Percentiles rank a stretch among this genome's conserved stretches.
Evolutionary conservation across 2,797 vertebrate genomes (phyloP).

Genomic region (Vespertilio murinus): DNA sequence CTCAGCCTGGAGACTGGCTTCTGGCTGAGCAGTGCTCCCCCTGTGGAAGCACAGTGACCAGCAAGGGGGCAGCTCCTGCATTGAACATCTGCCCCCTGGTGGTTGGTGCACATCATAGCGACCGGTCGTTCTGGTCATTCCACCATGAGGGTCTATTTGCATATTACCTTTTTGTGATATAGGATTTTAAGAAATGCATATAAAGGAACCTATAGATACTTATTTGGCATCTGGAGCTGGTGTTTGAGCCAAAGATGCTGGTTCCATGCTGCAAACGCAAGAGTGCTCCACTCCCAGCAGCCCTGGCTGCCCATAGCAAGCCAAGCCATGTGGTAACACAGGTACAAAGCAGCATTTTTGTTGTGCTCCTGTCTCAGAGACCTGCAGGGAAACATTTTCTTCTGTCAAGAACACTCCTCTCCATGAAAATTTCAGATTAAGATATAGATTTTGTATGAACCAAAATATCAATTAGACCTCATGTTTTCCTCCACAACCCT

Average conservation of each 20-base stretch:
- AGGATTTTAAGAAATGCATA: background rate
- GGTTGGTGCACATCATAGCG: too few relatives aligned
- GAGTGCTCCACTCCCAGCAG: fast-evolving
- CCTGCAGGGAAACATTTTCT: background rate
- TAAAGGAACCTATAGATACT: background rate
- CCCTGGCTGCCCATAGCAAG: too few relatives aligned
- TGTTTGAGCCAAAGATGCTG: background rate
- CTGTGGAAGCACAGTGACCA: too few relatives aligned
- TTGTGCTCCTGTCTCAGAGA: background rate
- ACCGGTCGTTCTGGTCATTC: too few relatives aligned
- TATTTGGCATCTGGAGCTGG: background rate
- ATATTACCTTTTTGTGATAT: too few relatives aligned
- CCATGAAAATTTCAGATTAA: background rate
- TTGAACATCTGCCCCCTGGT: too few relatives aligned
- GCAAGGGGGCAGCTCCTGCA: too few relatives aligned
- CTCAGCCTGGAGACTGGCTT: too few relatives aligned
- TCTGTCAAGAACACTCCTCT: background rate
- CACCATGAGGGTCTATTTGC: too few relatives aligned
- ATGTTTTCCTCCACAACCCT: background rate
- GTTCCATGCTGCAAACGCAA: background rate
- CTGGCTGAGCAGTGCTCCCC: too few relatives aligned
- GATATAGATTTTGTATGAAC: background rate
- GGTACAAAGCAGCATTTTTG: background rate
- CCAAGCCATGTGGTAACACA: too few relatives aligned
- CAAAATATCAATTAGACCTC: background rate